Evolutionary conservation across 2,888 invertebrate genomes (phyloP), one percentile per base, ranked within the genome.

Genomic region (Trichopoda pennipes): DNA sequence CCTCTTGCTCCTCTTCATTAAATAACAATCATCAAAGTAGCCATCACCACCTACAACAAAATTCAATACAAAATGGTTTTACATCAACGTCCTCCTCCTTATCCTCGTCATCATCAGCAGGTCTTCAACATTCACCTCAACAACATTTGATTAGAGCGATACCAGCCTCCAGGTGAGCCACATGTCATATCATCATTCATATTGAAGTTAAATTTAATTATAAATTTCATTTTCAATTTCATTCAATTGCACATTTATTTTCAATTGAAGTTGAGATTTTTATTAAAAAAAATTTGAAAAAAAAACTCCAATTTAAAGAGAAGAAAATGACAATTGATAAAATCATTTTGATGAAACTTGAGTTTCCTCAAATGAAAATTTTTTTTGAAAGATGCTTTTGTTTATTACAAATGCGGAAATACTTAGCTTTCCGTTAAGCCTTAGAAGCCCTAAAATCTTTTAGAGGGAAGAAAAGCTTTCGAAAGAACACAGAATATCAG

Each of bases 101-200:
- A 9, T 42, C 42, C n/a, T 44, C 83, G 58, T 55, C 86, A 83
- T 8, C 85, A 84, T 38, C 82, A 8, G 78, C 84, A 85, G 6
- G 85, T 85, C 55, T 87, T 51, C 88, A 87, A 77, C 88, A 87
- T 85, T 84, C 87, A 84, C 87, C 88, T 56, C 88, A 88, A 63
- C 90, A 89, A 85, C 89, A 90, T 85, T 86, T 90, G 86, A 90
- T 90, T 69, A 88, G 91, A 76, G 89, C 90, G n/a, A 88, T 91
- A 87, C 90, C 90, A 69, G 85, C 87, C 83, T 90, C 91, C 86
- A 91, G 91, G 91, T 91, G 84, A 87, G 88, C 81, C 42, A 9
- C 12, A 47, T 19, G 16, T 14, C 12, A 17, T 8, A n/a, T 44
- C 1, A 44, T 12, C 17, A 38, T n/a, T 66, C 14, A n/a, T 7